A percentile compares a stretch with the other conserved stretches of the same genome.
Conservation (phyloP, 1,140 invertebrate genomes). For the Chironomus striatipennis region DNA sequence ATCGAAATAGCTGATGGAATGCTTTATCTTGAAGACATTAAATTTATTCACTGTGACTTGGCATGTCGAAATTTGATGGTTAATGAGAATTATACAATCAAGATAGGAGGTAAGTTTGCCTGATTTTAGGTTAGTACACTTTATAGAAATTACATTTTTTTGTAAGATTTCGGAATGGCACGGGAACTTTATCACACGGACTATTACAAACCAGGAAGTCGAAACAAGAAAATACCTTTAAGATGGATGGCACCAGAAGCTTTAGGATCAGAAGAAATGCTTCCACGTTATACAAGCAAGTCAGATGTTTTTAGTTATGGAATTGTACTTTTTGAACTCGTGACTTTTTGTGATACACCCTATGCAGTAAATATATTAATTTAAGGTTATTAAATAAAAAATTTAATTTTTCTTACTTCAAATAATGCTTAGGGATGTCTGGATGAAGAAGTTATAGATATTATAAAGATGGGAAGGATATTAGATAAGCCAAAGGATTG, state of each 20-base stretch:
- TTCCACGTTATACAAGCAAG: constrained; percentile 49
- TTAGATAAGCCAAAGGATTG: constrained; percentile 57
- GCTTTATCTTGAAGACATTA: constrained; percentile 54
- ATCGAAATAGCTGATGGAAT: constrained; percentile 62
- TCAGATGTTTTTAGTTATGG: constrained; percentile 72
- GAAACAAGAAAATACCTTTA: constrained; percentile 54
- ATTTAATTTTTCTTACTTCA: constrained; percentile 34
- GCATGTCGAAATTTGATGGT: constrained; percentile 68
- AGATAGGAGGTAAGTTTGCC: constrained; percentile 57
- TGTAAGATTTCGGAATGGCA: constrained; percentile 66
- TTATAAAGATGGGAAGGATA: constrained; percentile 15
- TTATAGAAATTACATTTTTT: no score
- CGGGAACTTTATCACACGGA: constrained; percentile 49
- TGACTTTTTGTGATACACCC: constrained; percentile 61
- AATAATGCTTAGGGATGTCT: not conserved
- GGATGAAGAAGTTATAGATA: constrained; percentile 31
- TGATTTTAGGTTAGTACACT: no score
- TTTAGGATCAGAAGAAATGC: constrained; percentile 56
- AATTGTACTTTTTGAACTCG: constrained; percentile 69
- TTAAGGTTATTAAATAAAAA: not conserved
- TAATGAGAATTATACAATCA: constrained; percentile 55
- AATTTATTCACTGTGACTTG: constrained; percentile 61
- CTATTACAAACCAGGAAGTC: constrained; percentile 53
- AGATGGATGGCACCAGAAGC: constrained; percentile 74
- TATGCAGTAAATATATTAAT: constrained; percentile 49